Conservation (phyloP, 2,113 vertebrate genomes). For the Pelecanoides urinatrix region DNA sequence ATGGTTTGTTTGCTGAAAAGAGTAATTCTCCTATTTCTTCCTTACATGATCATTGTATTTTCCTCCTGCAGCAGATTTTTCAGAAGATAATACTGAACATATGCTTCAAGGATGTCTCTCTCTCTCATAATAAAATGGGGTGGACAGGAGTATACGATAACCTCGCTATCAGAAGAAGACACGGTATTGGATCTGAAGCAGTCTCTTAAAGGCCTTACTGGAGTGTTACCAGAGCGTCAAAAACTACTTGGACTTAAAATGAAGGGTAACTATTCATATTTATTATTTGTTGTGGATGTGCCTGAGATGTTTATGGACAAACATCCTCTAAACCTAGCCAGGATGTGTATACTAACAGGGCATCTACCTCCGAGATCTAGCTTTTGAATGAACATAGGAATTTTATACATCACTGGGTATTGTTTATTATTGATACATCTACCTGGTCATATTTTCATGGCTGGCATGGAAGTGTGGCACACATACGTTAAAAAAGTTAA, state of each 20-base stretch:
- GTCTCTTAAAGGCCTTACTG: constrained; percentile 94
- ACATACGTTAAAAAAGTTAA: fast-evolving
- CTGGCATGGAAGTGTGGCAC: background rate
- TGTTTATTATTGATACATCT: background rate
- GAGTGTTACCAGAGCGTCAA: constrained; percentile 94
- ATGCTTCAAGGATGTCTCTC: constrained; percentile 88
- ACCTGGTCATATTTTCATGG: background rate
- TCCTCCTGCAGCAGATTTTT: constrained; percentile 42
- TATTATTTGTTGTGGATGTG: background rate
- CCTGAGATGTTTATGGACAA: background rate
- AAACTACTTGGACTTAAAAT: constrained; percentile 96
- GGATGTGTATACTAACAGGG: background rate
- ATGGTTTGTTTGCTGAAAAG: background rate
- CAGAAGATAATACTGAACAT: constrained; percentile 37
- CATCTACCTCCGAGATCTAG: background rate
- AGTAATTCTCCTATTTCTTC: background rate
- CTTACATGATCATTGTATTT: background rate
- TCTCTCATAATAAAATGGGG: constrained; percentile 99
- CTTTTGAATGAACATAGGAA: background rate
- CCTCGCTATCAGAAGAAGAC: constrained; percentile 93
- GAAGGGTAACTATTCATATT: constrained; percentile 81
- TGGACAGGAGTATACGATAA: constrained; percentile 96
- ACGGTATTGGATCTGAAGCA: constrained; percentile 96
- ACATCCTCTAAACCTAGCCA: background rate
- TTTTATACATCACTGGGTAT: background rate